Evolutionary conservation across 1,140 invertebrate species (phyloP), one percentile per base, ranked within the genome.

Genomic region (Diachasmimorpha longicaudata): DNA sequence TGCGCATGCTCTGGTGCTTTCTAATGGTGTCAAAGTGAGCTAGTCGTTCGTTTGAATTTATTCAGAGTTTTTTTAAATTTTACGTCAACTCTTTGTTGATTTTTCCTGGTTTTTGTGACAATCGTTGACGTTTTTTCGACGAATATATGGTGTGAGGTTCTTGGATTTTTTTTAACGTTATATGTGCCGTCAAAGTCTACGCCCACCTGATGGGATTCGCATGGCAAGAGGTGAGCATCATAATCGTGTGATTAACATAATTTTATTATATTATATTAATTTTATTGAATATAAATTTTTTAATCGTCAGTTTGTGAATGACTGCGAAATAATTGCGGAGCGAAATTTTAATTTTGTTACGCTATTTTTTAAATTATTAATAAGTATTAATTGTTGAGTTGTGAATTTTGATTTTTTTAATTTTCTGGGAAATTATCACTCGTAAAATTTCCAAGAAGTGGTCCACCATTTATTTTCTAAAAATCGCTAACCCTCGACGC

Each of bases 121-220:
- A 73, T 42, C 46, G 21, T 36, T 58, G 58, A 55, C 23, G 19
- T 48, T 19, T 37, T 16, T 31, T 19, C 39, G 44, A 74, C 13
- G 39, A 70, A 16, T 31, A 48, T 14, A 70, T 48, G 46, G 44
- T 25, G 39, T 19, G 69, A 25, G 9, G 36, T 36, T 21, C 46
- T 70, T 42, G 23, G 16, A 70, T 36, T 36, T 68, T 23, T 69
- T 76, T 76, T 52, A 23, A 72, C 75, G 75, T 85, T 86, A 82
- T 85, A 86, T 86, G 85, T 77, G 78, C 82, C 80, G 78, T 77
- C 78, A 77, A 78, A 72, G 75, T 78, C 82, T 69, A 82, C 77
- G 74, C 74, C 75, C 77, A 77, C 79, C 81, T 81, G 74, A 86
- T 86, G 85, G 85, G 85, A 79, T 86, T 86, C 79, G 84, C 85